A percentile compares a stretch with the other conserved stretches of the same genome.
Evolutionary conservation across 2,797 vertebrate genomes (phyloP).

Genomic region (Anguilla marmorata): DNA sequence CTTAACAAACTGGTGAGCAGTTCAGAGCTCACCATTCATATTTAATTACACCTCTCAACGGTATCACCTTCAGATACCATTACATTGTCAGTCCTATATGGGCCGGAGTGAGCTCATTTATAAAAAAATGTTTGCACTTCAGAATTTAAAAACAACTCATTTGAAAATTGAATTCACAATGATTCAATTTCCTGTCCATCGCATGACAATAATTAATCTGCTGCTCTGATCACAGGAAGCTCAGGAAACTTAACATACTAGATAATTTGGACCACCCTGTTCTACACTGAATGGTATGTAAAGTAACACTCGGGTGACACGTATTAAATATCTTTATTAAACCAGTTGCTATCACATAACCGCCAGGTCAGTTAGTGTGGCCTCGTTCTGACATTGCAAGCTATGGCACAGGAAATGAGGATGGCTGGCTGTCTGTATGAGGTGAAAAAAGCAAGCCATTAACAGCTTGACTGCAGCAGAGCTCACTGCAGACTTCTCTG

Average conservation of each 20-base stretch:
- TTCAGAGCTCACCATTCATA: constrained; percentile 70
- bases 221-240: neutral
- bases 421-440: constrained; percentile 46
- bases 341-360: constrained; percentile 64
- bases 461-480: constrained; percentile 46
- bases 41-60: constrained; percentile 72
- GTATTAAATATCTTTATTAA: constrained; percentile 73
- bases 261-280: constrained; percentile 28
- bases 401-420: constrained; percentile 37
- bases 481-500: neutral
- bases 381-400: constrained; percentile 61
- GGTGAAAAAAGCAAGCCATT: constrained; percentile 53
- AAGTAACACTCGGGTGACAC: constrained; percentile 72
- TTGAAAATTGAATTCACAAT: neutral
- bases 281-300: constrained; percentile 67
- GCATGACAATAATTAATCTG: neutral
- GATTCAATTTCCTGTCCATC: neutral
- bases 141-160: neutral
- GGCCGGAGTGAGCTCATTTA: neutral
- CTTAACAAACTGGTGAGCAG: constrained; percentile 65
- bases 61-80: constrained; percentile 62
- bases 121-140: neutral
- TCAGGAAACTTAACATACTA: neutral
- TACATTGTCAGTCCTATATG: constrained; percentile 53
- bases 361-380: constrained; percentile 53